Conservation (phyloP, 2,113 vertebrate genomes). For the Poeciliopsis retropinna region DNA sequence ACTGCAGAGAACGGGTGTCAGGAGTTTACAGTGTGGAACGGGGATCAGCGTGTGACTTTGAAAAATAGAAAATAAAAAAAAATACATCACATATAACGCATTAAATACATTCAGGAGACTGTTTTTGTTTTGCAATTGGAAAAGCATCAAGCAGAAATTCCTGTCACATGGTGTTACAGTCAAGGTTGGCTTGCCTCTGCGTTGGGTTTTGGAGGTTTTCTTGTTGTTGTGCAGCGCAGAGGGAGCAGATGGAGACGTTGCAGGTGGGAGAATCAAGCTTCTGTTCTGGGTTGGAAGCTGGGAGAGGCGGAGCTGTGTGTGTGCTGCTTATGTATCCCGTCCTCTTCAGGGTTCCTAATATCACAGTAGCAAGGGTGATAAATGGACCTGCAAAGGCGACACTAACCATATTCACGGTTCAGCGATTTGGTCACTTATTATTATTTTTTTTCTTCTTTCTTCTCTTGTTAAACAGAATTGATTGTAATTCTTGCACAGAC, state of each 20-base stretch:
- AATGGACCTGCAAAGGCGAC: conserved; percentile 70
- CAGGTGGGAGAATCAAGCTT: conserved; percentile 81
- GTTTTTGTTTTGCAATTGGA: conserved; percentile 17
- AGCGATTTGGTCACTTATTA: conserved; percentile 48
- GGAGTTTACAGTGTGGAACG: conserved; percentile 36
- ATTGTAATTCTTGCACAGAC: conserved; percentile 11
- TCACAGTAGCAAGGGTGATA: conserved; percentile 73
- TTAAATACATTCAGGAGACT: conserved; percentile 45
- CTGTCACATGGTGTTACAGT: conserved; percentile 47
- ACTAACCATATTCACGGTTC: conserved; percentile 68
- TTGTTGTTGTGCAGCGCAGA: conserved; percentile 57
- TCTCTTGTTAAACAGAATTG: conserved; percentile 30
- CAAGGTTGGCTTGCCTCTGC: conserved; percentile 56
- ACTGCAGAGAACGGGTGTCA: conserved; percentile 36
- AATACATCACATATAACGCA: conserved; percentile 29
- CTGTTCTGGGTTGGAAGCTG: conserved; percentile 68
- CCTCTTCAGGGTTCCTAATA: conserved; percentile 64
- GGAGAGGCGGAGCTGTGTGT: conserved; percentile 72
- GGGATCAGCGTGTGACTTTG: conserved; percentile 33
- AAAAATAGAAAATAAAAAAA: conserved; percentile 47
- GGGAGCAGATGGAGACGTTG: conserved; percentile 83
- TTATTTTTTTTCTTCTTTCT: neutral
- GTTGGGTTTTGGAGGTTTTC: conserved; percentile 57
- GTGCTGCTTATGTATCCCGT: conserved; percentile 60
- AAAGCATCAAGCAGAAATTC: conserved; percentile 45